phyloP scores from a whole-genome alignment of 1,140 invertebrate species.

The Olivierus martensii region DNA sequence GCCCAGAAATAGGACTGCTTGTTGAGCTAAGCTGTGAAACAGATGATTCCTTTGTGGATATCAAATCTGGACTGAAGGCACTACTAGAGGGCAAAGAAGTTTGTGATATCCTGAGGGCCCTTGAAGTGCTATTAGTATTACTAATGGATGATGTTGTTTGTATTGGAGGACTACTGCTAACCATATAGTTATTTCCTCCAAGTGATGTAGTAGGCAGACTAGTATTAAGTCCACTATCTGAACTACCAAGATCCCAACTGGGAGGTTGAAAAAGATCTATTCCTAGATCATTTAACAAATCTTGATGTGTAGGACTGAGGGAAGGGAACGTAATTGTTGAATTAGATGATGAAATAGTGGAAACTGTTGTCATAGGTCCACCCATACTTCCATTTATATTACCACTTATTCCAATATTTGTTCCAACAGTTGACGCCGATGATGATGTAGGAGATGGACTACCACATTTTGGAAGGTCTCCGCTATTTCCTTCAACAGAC shows the following conservation, averaged over 20 bases:
- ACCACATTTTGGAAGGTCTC: too few relatives aligned
- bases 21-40: slow-evolving; percentile 7
- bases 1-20: slow-evolving; percentile 8
- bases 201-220: background rate
- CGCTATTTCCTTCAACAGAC: too few relatives aligned
- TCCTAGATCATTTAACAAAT: slow-evolving; percentile 11
- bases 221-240: background rate
- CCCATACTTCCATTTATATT: too few relatives aligned
- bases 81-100: slow-evolving; percentile 5
- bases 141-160: slow-evolving; percentile 4
- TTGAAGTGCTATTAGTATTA: background rate
- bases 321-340: slow-evolving; percentile 7
- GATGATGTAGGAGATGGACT: too few relatives aligned
- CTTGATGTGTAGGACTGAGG: slow-evolving; percentile 8
- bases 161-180: too few relatives aligned
- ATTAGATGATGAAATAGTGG: background rate
- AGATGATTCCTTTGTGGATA: slow-evolving; percentile 9
- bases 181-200: too few relatives aligned
- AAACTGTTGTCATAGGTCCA: too few relatives aligned
- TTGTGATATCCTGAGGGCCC: background rate
- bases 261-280: slow-evolving; percentile 13
- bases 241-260: slow-evolving; percentile 9
- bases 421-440: too few relatives aligned
- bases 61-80: slow-evolving; percentile 11
- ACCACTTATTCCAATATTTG: too few relatives aligned